Evolutionary conservation across 1,140 invertebrate species (phyloP), one percentile per base, ranked within the genome.

Genomic region (Drosophila paulistorum): DNA sequence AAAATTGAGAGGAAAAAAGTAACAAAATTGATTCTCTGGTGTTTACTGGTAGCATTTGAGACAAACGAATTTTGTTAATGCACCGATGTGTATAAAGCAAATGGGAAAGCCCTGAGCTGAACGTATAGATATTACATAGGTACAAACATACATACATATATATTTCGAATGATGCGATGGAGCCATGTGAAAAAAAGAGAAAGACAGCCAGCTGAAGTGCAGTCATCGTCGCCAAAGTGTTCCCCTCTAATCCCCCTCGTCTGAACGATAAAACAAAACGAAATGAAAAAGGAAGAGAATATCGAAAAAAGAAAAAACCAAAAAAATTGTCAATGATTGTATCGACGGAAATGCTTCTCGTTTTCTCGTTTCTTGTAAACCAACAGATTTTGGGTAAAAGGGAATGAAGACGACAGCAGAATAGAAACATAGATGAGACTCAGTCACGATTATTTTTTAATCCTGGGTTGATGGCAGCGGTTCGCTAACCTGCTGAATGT

Each of bases 11-110:
- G 37, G 9, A 9, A 9, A 9, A 37, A 39, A 39, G 11, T n/a
- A 39, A 37, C 5, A 30, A 64, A 64, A 64, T 17, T 35, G 64
- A 65, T 57, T 55, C 64, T 55, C 48, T 57, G 33, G 48, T 65
- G 64, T 55, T 65, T 65, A 55, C 63, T 55, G 63, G 26, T 33
- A 65, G 30, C 63, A 65, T 65, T 57, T 55, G 64, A 65, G 64
- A 65, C 64, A 55, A 65, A 65, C 64, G 64, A 65, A 65, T 65
- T 65, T 65, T 51, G 64, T 65, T 65, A 65, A 65, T 65, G 64
- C 64, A 65, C 64, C 64, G 64, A 55, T 65, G 64, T 65, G 64
- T 65, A 65, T 57, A 65, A 65, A 35, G 64, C 51, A 65, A 65
- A 57, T 57, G 61, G 61, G 42, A 64, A 51, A 64, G 61, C 61